phyloP scores from a whole-genome alignment of 2,888 invertebrate genomes.

The Cataglyphis livida region DNA sequence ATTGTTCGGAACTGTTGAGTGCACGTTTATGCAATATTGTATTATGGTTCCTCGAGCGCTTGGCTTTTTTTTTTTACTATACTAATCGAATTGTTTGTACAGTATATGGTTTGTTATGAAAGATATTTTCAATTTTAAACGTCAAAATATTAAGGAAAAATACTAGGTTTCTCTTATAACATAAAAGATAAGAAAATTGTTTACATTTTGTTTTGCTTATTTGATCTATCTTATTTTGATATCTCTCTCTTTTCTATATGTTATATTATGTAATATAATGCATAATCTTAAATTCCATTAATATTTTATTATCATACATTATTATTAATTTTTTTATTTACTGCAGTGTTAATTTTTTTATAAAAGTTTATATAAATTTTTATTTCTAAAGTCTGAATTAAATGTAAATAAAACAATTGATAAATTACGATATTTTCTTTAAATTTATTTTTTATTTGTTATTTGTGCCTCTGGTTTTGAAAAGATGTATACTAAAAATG shows the following conservation, averaged over 20 bases:
- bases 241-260: neutral
- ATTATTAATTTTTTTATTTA: neutral
- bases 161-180: neutral
- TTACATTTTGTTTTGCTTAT: conserved; percentile 11
- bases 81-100: conserved; percentile 25
- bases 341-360: neutral
- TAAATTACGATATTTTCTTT: neutral
- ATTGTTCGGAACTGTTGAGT: neutral
- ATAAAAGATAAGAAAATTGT: neutral
- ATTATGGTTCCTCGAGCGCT: conserved; percentile 16
- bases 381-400: neutral
- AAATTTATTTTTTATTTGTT: conserved; percentile 1
- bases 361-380: neutral
- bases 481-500: neutral
- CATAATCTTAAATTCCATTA: neutral
- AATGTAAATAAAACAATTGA: neutral
- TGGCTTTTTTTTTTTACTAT: conserved; percentile 11
- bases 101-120: conserved; percentile 5
- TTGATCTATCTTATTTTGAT: neutral
- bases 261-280: neutral
- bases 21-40: neutral
- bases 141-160: neutral
- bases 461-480: neutral
- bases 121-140: conserved; percentile 13
- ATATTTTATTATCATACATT: neutral